phyloP scores from a whole-genome alignment of 92 coral and sea anemone species.

The Actinostola sp. region DNA sequence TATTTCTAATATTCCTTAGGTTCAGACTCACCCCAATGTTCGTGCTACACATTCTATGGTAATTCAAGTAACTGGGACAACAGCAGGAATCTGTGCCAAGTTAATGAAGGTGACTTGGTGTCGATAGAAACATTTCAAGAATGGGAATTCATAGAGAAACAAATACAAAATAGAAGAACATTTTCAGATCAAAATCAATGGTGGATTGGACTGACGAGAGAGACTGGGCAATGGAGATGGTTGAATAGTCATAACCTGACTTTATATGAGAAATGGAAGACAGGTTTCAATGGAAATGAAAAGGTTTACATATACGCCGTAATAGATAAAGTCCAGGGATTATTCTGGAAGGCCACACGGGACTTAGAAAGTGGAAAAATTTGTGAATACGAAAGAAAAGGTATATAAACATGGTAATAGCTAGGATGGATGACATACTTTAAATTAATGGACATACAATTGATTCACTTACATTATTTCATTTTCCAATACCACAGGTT shows the following conservation, averaged over 20 bases:
- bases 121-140: conserved; percentile 48
- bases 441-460: no score
- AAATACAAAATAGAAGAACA: neutral
- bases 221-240: conserved; percentile 41
- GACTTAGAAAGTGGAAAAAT: conserved; percentile 5
- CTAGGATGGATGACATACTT: no score
- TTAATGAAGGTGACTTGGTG: conserved; percentile 13
- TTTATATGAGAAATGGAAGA: neutral
- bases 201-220: conserved; percentile 41
- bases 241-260: conserved; percentile 7
- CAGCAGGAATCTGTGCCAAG: conserved; percentile 5
- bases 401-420: neutral
- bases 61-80: neutral
- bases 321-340: conserved; percentile 10
- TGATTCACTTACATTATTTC: no score
- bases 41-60: conserved; percentile 52
- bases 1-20: neutral
- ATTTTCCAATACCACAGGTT: no score
- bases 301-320: neutral
- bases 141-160: conserved; percentile 35
- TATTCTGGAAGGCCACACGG: neutral
- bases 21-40: conserved; percentile 25
- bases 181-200: conserved; percentile 5
- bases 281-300: neutral
- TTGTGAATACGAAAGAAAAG: conserved; percentile 14